Conservation (phyloP, 1,140 invertebrate species). For the Lordiphosa mommai region DNA sequence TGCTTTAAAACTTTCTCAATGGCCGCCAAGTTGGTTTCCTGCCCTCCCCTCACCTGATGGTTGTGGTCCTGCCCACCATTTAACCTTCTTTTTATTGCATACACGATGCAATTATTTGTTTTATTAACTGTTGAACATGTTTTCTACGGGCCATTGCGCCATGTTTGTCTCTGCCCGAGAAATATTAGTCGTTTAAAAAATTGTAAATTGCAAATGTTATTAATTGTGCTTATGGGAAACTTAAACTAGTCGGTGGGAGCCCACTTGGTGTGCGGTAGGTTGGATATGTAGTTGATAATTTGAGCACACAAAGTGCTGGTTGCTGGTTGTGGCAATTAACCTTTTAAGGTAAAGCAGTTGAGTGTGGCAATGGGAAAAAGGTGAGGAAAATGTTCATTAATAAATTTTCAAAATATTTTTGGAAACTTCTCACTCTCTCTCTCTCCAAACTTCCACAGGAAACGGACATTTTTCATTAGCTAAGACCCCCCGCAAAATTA, state of each 20-base stretch:
- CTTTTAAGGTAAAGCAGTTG: slow-evolving; percentile 36
- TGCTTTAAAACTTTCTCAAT: slow-evolving; percentile 14
- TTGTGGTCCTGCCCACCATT: slow-evolving; percentile 47
- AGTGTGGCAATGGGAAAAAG: not conserved
- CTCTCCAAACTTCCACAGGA: too few relatives aligned
- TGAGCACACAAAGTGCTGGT: slow-evolving; percentile 12
- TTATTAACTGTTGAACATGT: slow-evolving; percentile 77
- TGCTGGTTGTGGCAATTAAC: slow-evolving; percentile 31
- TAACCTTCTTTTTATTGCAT: slow-evolving; percentile 74
- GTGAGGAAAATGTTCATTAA: not conserved
- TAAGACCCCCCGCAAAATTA: too few relatives aligned
- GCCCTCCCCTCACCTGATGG: not conserved
- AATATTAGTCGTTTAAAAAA: slow-evolving; percentile 60
- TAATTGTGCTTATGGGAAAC: slow-evolving; percentile 54
- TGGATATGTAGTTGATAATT: slow-evolving; percentile 14
- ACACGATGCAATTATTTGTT: slow-evolving; percentile 76
- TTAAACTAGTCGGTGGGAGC: slow-evolving; percentile 8
- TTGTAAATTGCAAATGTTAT: slow-evolving; percentile 68
- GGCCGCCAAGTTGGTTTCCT: slow-evolving; percentile 2
- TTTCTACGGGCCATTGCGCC: slow-evolving; percentile 38
- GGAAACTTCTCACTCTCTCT: too few relatives aligned
- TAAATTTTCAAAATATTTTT: not conserved
- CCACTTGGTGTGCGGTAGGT: slow-evolving; percentile 7
- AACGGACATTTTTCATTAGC: too few relatives aligned
- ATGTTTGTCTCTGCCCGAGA: slow-evolving; percentile 32